Conservation (phyloP, 1,140 invertebrate genomes). For the Notospermus geniculatus region DNA sequence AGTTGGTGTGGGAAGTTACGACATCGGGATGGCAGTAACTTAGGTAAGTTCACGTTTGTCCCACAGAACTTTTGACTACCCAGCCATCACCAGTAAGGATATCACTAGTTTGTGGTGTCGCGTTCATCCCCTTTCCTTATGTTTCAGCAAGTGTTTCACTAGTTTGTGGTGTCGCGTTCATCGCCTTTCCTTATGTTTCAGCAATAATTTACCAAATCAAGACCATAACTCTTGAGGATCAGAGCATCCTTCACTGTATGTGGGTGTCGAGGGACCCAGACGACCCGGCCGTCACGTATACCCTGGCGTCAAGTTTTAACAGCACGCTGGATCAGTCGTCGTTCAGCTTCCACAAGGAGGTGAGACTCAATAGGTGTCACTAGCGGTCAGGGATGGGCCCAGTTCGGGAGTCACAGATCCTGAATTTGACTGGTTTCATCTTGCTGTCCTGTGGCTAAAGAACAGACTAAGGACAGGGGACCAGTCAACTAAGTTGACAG, state of each 20-base stretch:
- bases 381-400: constrained; percentile 1
- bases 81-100: too few species aligned
- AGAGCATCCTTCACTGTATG: constrained; percentile 55
- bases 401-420: too few species aligned
- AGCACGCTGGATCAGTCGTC: constrained; percentile 50
- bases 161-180: too few species aligned
- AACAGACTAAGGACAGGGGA: too few species aligned
- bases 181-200: constrained; percentile 27
- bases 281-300: constrained; percentile 52
- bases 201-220: constrained; percentile 55
- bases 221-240: constrained; percentile 51
- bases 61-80: too few species aligned
- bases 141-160: constrained; percentile 47
- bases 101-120: too few species aligned
- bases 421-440: too few species aligned
- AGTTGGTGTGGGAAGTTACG: constrained; percentile 37
- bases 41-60: constrained; percentile 30
- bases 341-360: constrained; percentile 6
- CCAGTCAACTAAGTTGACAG: too few species aligned
- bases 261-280: constrained; percentile 61
- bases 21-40: constrained; percentile 38
- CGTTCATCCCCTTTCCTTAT: constrained; percentile 10
- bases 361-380: neutral
- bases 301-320: constrained; percentile 58
- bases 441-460: too few species aligned